phyloP scores from a whole-genome alignment of 2,888 invertebrate genomes.

The Epirrhoe alternata region DNA sequence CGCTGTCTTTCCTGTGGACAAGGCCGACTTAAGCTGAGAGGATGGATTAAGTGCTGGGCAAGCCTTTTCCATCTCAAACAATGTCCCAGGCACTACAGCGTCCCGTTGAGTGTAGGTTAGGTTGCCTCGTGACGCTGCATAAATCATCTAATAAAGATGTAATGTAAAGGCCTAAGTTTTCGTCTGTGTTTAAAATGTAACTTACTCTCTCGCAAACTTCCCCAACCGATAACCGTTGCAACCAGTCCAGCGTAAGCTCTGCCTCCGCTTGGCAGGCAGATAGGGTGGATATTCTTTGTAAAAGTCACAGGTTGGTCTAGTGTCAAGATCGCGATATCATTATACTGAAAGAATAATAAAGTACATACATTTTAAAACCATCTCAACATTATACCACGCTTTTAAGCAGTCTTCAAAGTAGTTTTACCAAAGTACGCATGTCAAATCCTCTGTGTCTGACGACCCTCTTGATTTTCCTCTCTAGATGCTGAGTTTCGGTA shows the following conservation, averaged over 20 bases:
- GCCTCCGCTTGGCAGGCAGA: conserved; percentile 89
- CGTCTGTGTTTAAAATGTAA: too few relatives aligned
- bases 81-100: too few relatives aligned
- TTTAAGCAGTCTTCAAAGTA: too few relatives aligned
- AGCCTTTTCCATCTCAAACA: too few relatives aligned
- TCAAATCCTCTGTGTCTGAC: conserved; percentile 94
- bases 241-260: conserved; percentile 88
- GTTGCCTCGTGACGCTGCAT: too few relatives aligned
- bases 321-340: conserved; percentile 93
- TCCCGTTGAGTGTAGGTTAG: too few relatives aligned
- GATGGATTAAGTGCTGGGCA: too few relatives aligned
- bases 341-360: conserved; percentile 85
- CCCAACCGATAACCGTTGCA: conserved; percentile 95
- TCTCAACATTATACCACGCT: neutral
- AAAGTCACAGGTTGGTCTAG: conserved; percentile 91
- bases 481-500: conserved; percentile 90
- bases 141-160: too few relatives aligned
- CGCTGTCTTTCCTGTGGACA: too few relatives aligned
- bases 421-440: conserved; percentile 89
- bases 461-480: conserved; percentile 91
- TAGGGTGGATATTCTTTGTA: conserved; percentile 89
- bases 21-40: too few relatives aligned
- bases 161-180: too few relatives aligned
- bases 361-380: neutral
- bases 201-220: conserved; percentile 91